A percentile compares a stretch with the other conserved stretches of the same genome.
These are phyloP conservation scores for Pantherophis vulpinus DNA, from an alignment of 2,797 vertebrate genomes.

Conservation along the genomic window DNA sequence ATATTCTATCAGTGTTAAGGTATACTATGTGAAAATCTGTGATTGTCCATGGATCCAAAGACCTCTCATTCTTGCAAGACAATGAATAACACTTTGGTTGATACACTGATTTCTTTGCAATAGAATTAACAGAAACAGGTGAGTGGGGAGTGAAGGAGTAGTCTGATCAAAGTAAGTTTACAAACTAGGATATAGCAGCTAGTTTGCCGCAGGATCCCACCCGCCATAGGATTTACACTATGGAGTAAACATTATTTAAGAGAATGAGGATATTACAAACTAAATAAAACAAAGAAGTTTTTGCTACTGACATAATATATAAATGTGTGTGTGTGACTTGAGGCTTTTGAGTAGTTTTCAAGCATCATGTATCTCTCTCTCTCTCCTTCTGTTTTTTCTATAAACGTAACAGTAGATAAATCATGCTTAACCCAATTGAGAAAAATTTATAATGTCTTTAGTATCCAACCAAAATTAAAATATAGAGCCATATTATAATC, in stretches of 20 bases:
- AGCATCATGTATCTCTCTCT: neutral
- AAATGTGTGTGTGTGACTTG: neutral
- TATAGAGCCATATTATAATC: neutral
- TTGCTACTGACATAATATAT: neutral
- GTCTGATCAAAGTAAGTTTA: neutral
- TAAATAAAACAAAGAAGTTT: neutral
- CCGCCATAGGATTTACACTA: neutral
- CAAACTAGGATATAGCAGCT: neutral
- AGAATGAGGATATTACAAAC: neutral
- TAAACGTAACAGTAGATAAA: neutral
- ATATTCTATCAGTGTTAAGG: neutral
- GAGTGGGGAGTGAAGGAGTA: accelerated
- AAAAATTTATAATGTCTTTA: neutral
- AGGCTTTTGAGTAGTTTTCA: neutral
- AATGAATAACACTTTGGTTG: neutral
- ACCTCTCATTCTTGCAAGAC: neutral
- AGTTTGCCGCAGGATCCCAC: neutral
- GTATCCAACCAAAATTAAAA: neutral
- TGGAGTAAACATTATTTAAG: neutral
- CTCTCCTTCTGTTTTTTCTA: neutral
- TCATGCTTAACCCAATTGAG: neutral
- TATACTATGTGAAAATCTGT: neutral
- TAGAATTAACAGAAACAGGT: neutral
- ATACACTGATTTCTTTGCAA: neutral
- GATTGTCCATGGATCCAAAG: neutral